Evolutionary conservation across 2,888 invertebrate species (phyloP).

Genomic region (Villa cingulata): DNA sequence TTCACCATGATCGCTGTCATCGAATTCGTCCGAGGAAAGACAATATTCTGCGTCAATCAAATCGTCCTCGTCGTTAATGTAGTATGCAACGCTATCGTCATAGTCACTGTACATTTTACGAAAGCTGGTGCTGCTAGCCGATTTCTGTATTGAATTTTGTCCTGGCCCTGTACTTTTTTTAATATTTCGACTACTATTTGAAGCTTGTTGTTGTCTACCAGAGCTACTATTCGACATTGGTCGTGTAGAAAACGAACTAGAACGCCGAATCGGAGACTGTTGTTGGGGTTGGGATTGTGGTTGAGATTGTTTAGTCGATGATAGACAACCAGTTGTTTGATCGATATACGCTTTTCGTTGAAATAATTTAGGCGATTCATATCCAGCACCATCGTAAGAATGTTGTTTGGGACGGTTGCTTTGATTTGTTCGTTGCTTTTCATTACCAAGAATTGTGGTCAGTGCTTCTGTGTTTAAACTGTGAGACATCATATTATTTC

Average conservation of each 20-base stretch:
- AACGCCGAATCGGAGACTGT: constrained; percentile 44
- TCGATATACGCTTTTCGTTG: constrained; percentile 15
- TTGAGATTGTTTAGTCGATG: constrained; percentile 16
- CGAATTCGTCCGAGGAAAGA: constrained; percentile 22
- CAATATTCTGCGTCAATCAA: constrained; percentile 17
- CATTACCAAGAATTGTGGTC: constrained; percentile 7
- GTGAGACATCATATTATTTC: constrained; percentile 29
- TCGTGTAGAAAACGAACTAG: constrained; percentile 50
- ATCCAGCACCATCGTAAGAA: constrained; percentile 26
- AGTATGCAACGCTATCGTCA: constrained; percentile 33
- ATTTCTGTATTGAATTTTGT: constrained; percentile 27
- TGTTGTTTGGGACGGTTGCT: constrained; percentile 29
- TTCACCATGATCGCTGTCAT: constrained; percentile 27
- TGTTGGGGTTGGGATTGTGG: constrained; percentile 11
- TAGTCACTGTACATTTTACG: constrained; percentile 31
- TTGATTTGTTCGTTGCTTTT: constrained; percentile 7
- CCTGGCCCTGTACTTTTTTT: neutral
- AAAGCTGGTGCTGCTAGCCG: constrained; percentile 35
- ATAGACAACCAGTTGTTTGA: constrained; percentile 15
- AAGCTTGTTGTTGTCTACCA: neutral
- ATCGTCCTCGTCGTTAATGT: constrained; percentile 35
- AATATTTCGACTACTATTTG: neutral
- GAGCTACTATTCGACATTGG: constrained; percentile 21
- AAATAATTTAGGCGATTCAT: constrained; percentile 6
- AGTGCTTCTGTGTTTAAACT: constrained; percentile 27